Percentiles rank a stretch among this genome's conserved stretches.
Conservation (phyloP, 2,113 vertebrate species). For the Trogon surrucura region DNA sequence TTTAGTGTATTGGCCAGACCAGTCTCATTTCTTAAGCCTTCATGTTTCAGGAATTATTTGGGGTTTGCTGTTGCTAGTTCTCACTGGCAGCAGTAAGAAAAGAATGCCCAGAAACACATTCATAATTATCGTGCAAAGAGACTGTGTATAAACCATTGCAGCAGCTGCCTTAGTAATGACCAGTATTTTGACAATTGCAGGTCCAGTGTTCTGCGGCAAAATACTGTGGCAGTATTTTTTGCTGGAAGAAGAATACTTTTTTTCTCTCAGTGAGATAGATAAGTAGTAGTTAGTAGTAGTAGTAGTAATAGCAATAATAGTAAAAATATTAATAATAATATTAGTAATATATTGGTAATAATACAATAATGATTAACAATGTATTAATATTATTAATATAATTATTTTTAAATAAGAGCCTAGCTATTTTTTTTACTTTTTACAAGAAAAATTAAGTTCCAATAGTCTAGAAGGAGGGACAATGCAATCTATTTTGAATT, state of each 20-base stretch:
- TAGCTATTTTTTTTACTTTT: background rate
- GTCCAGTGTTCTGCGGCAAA: background rate
- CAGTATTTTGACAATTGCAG: background rate
- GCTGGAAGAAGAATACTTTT: background rate
- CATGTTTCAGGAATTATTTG: background rate
- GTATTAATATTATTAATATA: too few relatives aligned
- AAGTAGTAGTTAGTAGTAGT: too few relatives aligned
- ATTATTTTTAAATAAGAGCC: background rate
- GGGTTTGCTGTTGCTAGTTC: background rate
- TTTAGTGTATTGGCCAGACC: accelerated
- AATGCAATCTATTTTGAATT: background rate
- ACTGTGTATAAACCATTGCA: background rate
- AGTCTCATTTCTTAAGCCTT: background rate
- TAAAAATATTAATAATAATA: too few relatives aligned
- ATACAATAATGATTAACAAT: too few relatives aligned
- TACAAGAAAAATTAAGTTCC: background rate
- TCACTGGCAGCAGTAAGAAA: background rate
- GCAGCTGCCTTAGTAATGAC: background rate
- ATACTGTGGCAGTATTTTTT: accelerated
- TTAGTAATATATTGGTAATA: too few relatives aligned
- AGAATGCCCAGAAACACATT: background rate
- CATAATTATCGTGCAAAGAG: background rate
- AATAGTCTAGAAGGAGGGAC: background rate
- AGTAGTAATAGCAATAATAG: too few relatives aligned
- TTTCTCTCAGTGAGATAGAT: too few relatives aligned